Base-by-base conservation (phyloP, 2,888 invertebrate genomes). In the Cosmopolites sordidus region DNA sequence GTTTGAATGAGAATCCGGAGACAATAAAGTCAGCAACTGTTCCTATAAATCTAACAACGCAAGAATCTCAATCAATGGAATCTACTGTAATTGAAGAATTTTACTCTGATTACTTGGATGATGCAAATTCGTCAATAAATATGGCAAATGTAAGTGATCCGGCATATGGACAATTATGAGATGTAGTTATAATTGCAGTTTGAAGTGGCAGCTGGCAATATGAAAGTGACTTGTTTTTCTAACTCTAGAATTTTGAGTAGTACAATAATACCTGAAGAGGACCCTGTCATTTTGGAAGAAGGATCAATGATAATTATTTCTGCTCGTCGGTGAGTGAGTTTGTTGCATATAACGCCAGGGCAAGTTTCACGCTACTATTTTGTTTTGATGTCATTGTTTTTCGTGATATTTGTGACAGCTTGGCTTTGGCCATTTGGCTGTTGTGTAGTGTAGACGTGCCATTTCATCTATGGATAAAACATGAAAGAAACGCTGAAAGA, bases 81-180 rank as follows among this genome's bases (percentile, higher is more conserved):
- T 8, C 16, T 1, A 29, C 16, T 29, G 5, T 41, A 15, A 30
- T 39, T 4, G 16, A 29, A 5, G 56, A 59, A 27, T 9, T 43
- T 16, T 59, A 59, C 45, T 15, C 33, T 2, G 59, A 59, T 18
- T 59, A 59, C 29, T 12, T n/a, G 11, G 54, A 59, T 42, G 58
- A 58, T 41, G 50, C 48, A 16, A 33, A 44, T 14, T 40, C 53
- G 1, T 18, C 54, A 15, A 51, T 54, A 11, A 54, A 49, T 43
- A 44, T 53, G 11, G 46, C 53, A 29, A 45, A 53, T 15, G 58
- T 56, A 43, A 37, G 41, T 29, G 1, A 6, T 15, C 33, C 3
- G 33, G 12, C n/a, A 33, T 2, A 33, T 9, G 12, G 11, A 12
- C n/a, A 12, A 12, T 12, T n/a, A 33, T 33, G n/a, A 12, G 4